Evolutionary conservation across 1,140 invertebrate genomes (phyloP).

Genomic region (Drosophila lini): DNA sequence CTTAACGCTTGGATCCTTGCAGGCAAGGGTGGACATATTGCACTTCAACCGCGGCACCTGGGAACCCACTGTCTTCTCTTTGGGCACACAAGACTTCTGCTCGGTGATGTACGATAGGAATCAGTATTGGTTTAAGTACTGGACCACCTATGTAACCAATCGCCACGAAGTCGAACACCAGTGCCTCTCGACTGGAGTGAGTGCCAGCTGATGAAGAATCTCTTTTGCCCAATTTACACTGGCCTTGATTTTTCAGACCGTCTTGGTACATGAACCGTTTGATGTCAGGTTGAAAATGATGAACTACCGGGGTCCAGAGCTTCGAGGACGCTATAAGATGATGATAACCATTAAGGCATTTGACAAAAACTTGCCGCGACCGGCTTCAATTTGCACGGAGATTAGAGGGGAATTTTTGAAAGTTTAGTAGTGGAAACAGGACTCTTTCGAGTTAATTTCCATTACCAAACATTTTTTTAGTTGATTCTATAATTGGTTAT

Average conservation of each 20-base stretch:
- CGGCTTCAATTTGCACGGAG: neutral
- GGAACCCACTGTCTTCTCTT: constrained; percentile 58
- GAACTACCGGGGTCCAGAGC: constrained; percentile 1
- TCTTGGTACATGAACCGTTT: neutral
- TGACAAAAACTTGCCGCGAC: constrained; percentile 1
- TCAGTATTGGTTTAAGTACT: constrained; percentile 66
- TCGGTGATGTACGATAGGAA: constrained; percentile 55
- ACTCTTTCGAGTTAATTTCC: neutral
- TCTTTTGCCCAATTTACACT: neutral
- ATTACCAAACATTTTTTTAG: neutral
- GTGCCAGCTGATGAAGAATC: neutral
- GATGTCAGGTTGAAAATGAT: neutral
- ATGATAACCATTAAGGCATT: neutral
- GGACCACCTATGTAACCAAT: constrained; percentile 44
- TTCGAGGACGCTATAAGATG: constrained; percentile 10
- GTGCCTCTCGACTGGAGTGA: constrained; percentile 55
- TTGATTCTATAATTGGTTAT: neutral
- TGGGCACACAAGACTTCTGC: constrained; percentile 55
- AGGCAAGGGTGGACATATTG: constrained; percentile 31
- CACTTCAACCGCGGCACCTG: constrained; percentile 56
- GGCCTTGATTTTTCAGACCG: neutral
- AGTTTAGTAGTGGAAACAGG: neutral
- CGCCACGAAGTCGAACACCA: constrained; percentile 4
- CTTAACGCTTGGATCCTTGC: neutral
- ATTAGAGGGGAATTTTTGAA: constrained; percentile 5